Conservation (phyloP, 1,140 invertebrate genomes). For the Drosophila prosaltans region DNA sequence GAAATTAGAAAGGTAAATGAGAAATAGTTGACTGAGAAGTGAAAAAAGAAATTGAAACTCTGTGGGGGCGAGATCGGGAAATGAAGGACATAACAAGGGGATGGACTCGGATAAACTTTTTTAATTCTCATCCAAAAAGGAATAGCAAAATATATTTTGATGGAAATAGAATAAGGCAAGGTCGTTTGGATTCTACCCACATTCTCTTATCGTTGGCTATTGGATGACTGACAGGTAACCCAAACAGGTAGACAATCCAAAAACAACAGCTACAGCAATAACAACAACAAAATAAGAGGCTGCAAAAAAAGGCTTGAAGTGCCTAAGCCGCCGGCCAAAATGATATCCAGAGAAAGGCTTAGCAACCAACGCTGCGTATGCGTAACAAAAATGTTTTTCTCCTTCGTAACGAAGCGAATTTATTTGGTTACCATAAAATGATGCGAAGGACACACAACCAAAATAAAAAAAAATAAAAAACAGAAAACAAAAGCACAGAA, state of each 20-base stretch:
- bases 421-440: conserved; percentile 73
- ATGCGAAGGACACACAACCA: conserved; percentile 22
- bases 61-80: no score
- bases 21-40: conserved; percentile 49
- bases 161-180: conserved; percentile 2
- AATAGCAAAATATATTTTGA: not conserved
- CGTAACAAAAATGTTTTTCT: conserved; percentile 73
- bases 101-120: conserved; percentile 57
- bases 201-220: conserved; percentile 1
- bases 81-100: no score
- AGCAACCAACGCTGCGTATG: conserved; percentile 53
- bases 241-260: conserved; percentile 32
- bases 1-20: conserved; percentile 67
- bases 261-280: not conserved
- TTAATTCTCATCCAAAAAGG: conserved; percentile 44
- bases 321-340: conserved; percentile 39
- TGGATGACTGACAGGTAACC: conserved; percentile 5
- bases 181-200: not conserved
- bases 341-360: conserved; percentile 43
- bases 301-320: conserved; percentile 41
- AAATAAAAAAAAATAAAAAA: conserved; percentile 28
- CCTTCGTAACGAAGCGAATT: conserved; percentile 68
- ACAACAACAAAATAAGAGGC: conserved; percentile 15
- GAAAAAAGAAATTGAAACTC: conserved; percentile 15
- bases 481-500: not conserved